A percentile compares a stretch with the other conserved stretches of the same genome.
Evolutionary conservation across 2,888 invertebrate species (phyloP).

Genomic region (Callinectes sapidus): DNA sequence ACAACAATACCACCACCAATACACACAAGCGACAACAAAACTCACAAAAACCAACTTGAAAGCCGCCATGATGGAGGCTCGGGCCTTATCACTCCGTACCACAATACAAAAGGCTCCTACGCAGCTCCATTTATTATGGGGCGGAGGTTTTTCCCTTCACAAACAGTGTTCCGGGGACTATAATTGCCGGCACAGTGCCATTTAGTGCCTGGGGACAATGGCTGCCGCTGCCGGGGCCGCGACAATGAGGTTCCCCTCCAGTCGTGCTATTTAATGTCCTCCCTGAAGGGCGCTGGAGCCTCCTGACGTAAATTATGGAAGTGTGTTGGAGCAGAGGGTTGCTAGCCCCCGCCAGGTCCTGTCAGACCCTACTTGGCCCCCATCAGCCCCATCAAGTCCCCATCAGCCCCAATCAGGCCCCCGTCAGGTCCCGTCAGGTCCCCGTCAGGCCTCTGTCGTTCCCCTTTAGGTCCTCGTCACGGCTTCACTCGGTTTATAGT

Average conservation of each 20-base stretch:
- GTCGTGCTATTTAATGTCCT: conserved; percentile 42
- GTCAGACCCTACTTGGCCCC: background rate
- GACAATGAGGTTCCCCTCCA: conserved; percentile 43
- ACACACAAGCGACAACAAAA: background rate
- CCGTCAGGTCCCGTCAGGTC: background rate
- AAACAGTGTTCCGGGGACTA: conserved; percentile 37
- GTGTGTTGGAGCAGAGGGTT: background rate
- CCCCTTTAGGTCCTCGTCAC: conserved; percentile 23
- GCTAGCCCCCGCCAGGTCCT: background rate
- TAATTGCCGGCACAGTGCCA: conserved; percentile 46
- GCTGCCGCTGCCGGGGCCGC: conserved; percentile 21
- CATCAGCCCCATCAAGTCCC: background rate
- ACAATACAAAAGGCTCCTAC: conserved; percentile 24
- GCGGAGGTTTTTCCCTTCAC: conserved; percentile 32
- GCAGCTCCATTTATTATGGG: conserved; percentile 17
- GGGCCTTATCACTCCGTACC: conserved; percentile 19
- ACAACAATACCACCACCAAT: background rate
- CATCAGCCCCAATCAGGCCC: background rate
- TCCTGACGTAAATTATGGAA: conserved; percentile 42
- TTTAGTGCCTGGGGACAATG: conserved; percentile 45
- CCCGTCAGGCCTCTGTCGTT: background rate
- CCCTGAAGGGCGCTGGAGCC: conserved; percentile 27
- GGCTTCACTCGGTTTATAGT: background rate
- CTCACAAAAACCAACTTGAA: background rate
- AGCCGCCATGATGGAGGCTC: conserved; percentile 14